phyloP scores from a whole-genome alignment of 1,140 invertebrate genomes.

The Drosophila willistoni region DNA sequence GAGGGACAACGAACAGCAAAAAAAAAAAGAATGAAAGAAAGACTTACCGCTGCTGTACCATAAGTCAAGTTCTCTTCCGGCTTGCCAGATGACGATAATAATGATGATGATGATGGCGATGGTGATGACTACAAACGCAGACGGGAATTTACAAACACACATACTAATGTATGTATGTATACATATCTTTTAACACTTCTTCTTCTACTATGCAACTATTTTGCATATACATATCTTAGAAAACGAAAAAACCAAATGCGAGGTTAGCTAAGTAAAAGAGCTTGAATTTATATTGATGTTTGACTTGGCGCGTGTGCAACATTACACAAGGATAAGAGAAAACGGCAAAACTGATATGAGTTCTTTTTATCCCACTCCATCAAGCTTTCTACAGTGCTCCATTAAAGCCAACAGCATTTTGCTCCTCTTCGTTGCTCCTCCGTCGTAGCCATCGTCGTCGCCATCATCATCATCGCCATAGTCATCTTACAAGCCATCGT shows the following conservation, averaged over 20 bases:
- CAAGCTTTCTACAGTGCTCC: conserved; percentile 39
- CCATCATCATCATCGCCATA: conserved; percentile 43
- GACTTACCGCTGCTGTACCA: conserved; percentile 27
- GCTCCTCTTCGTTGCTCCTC: conserved; percentile 10
- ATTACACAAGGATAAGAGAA: conserved; percentile 17
- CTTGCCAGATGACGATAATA: conserved; percentile 40
- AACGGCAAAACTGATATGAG: conserved; percentile 41
- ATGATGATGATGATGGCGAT: conserved; percentile 28
- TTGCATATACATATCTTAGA: conserved; percentile 57
- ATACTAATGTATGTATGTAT: conserved; percentile 10
- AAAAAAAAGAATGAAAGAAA: background rate
- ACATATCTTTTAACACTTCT: conserved; percentile 62
- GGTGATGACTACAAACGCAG: conserved; percentile 28
- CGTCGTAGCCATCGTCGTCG: background rate
- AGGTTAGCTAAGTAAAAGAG: conserved; percentile 30
- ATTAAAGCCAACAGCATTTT: conserved; percentile 36
- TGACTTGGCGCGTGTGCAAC: conserved; percentile 38
- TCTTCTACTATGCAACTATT: conserved; percentile 72
- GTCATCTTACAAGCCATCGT: conserved; percentile 60
- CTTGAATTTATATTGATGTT: conserved; percentile 51
- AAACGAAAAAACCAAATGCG: conserved; percentile 8
- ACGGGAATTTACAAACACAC: conserved; percentile 42
- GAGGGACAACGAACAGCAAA: conserved; percentile 10
- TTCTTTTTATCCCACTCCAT: background rate
- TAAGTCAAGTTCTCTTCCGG: conserved; percentile 72